A percentile compares a stretch with the other conserved stretches of the same genome.
These are phyloP conservation scores for Linnaemya tessellans DNA, from an alignment of 2,888 invertebrate species.

Conservation along the genomic window DNA sequence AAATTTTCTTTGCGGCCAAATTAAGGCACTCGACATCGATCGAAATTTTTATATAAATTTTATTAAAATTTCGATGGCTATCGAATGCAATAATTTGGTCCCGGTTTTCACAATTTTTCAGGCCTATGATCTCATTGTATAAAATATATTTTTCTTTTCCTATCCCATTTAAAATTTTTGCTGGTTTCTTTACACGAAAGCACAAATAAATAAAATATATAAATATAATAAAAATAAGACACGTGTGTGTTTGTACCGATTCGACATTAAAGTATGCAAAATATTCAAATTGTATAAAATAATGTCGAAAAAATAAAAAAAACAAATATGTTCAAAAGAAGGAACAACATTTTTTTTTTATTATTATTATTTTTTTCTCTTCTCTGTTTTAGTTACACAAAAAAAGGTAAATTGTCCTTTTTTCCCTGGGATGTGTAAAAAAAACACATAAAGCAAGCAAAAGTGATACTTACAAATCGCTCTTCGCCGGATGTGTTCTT, in stretches of 20 bases:
- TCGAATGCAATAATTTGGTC: too few relatives aligned
- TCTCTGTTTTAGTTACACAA: constrained; percentile 1
- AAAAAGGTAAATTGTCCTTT: constrained; percentile 52
- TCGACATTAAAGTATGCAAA: constrained; percentile 54
- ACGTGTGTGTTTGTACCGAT: constrained; percentile 20
- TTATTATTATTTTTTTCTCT: constrained; percentile 31
- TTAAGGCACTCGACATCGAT: too few relatives aligned
- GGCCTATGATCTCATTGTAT: too few relatives aligned
- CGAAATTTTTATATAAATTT: too few relatives aligned
- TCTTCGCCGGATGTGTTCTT: constrained; percentile 66
- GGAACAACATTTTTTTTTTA: constrained; percentile 20
- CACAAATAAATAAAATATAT: background rate
- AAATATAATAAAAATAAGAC: constrained; percentile 32
- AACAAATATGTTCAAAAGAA: background rate
- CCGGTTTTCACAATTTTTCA: too few relatives aligned
- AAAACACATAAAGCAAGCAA: constrained; percentile 21
- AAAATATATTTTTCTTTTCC: background rate
- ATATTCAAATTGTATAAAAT: constrained; percentile 49
- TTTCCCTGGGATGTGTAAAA: constrained; percentile 28
- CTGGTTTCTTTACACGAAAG: background rate
- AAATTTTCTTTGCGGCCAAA: too few relatives aligned
- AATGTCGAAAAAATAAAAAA: constrained; percentile 3
- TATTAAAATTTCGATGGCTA: too few relatives aligned
- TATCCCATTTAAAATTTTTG: background rate
- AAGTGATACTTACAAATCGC: constrained; percentile 67